phyloP scores from a whole-genome alignment of 2,888 invertebrate species.

The Biston betularia region DNA sequence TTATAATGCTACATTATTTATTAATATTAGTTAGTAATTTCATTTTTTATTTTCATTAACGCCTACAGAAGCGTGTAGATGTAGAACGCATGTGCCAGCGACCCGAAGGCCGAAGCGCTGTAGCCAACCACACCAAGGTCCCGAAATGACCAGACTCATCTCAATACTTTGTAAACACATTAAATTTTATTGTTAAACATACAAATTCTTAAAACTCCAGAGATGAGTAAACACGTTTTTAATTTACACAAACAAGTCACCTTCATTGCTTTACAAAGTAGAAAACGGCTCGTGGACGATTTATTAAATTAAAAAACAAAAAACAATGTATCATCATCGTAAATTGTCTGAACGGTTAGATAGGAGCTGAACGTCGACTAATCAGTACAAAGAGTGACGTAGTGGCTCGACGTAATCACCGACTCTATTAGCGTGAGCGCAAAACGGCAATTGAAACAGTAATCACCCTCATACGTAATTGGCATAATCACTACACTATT shows the following conservation, averaged over 20 bases:
- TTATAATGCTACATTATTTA: too few species aligned
- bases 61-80: neutral
- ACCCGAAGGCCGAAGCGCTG: neutral
- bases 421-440: conserved; percentile 35
- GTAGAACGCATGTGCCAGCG: neutral
- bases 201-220: neutral
- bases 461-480: conserved; percentile 43
- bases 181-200: conserved; percentile 4
- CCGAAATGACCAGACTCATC: neutral
- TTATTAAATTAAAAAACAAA: conserved; percentile 1
- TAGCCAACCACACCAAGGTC: neutral
- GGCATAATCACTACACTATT: conserved; percentile 36
- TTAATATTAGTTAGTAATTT: too few species aligned
- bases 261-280: conserved; percentile 8
- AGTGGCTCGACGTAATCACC: conserved; percentile 24
- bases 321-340: conserved; percentile 18
- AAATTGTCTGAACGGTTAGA: conserved; percentile 12
- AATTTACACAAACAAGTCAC: conserved; percentile 11
- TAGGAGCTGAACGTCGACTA: conserved; percentile 19
- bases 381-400: conserved; percentile 33
- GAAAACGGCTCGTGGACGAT: neutral
- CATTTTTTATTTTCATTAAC: too few species aligned
- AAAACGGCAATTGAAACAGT: conserved; percentile 36
- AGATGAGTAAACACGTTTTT: conserved; percentile 1
- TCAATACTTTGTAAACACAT: neutral